Conservation (phyloP, 2,797 vertebrate species). For the Falco cherrug region DNA sequence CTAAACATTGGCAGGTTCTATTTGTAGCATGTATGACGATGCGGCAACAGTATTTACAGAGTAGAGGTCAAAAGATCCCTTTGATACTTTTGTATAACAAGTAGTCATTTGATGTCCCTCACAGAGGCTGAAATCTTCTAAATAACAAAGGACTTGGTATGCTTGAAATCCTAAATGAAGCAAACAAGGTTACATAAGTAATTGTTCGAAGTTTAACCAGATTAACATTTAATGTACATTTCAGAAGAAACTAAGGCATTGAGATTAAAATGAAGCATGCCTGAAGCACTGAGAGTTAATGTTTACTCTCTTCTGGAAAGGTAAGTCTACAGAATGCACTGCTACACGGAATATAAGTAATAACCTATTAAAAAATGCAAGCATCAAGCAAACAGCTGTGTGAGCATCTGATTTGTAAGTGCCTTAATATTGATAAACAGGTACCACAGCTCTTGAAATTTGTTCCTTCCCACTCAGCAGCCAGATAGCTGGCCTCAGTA, state of each 20-base stretch:
- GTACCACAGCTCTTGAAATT: background rate
- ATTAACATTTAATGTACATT: background rate
- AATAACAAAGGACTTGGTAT: constrained; percentile 94
- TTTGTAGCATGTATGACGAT: background rate
- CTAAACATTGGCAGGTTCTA: background rate
- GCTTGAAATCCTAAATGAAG: constrained; percentile 92
- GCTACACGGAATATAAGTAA: background rate
- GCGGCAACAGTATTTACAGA: constrained; percentile 42
- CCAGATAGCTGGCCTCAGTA: background rate
- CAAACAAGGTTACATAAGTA: background rate
- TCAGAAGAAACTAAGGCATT: background rate
- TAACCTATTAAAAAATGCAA: background rate
- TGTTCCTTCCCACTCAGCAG: background rate
- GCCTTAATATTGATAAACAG: background rate
- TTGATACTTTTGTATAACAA: constrained; percentile 69
- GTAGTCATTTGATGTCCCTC: constrained; percentile 62
- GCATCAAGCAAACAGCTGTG: background rate
- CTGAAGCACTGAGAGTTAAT: background rate
- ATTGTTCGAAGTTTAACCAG: background rate
- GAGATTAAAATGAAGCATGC: background rate
- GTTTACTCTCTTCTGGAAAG: background rate
- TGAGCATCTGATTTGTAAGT: background rate
- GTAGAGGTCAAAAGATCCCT: constrained; percentile 57
- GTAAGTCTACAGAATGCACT: background rate
- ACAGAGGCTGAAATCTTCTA: constrained; percentile 74